phyloP scores from a whole-genome alignment of 2,113 vertebrate genomes.

The Blennius ocellaris region DNA sequence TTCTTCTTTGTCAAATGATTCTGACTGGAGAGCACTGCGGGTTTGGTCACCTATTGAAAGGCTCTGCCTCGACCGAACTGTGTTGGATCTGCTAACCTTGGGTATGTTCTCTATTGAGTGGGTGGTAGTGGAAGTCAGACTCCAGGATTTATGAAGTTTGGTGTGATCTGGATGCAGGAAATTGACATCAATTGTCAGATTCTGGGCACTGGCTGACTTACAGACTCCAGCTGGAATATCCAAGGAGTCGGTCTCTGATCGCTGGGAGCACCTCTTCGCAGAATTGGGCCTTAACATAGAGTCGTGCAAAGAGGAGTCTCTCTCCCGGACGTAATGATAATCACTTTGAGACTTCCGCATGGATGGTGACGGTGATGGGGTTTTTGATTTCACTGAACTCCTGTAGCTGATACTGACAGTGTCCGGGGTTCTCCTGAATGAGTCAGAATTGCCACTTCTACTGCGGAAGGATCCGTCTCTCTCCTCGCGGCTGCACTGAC shows the following conservation, averaged over 20 bases:
- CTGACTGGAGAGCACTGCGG: constrained; percentile 67
- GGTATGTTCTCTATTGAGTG: constrained; percentile 65
- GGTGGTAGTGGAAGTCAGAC: constrained; percentile 76
- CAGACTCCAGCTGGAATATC: constrained; percentile 84
- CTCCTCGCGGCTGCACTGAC: constrained; percentile 84
- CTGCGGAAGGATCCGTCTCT: constrained; percentile 76
- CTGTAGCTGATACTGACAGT: constrained; percentile 63
- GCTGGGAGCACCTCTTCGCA: constrained; percentile 57
- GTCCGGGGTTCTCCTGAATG: constrained; percentile 72
- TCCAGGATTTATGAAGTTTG: constrained; percentile 88
- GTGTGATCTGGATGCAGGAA: constrained; percentile 76
- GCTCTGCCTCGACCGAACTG: constrained; percentile 55
- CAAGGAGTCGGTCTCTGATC: constrained; percentile 83
- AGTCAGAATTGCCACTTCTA: constrained; percentile 68
- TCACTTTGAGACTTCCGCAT: constrained; percentile 83
- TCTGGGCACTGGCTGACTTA: constrained; percentile 92
- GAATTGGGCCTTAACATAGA: constrained; percentile 69
- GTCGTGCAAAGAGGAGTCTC: constrained; percentile 74
- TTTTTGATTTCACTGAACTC: constrained; percentile 75
- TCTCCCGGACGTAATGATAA: constrained; percentile 74
- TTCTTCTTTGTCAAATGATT: constrained; percentile 69
- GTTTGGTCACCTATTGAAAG: constrained; percentile 76
- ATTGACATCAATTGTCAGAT: constrained; percentile 84
- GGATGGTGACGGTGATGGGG: constrained; percentile 54
- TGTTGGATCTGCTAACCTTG: constrained; percentile 53